phyloP scores from a whole-genome alignment of 2,113 vertebrate genomes.

The Holacanthus passer region DNA sequence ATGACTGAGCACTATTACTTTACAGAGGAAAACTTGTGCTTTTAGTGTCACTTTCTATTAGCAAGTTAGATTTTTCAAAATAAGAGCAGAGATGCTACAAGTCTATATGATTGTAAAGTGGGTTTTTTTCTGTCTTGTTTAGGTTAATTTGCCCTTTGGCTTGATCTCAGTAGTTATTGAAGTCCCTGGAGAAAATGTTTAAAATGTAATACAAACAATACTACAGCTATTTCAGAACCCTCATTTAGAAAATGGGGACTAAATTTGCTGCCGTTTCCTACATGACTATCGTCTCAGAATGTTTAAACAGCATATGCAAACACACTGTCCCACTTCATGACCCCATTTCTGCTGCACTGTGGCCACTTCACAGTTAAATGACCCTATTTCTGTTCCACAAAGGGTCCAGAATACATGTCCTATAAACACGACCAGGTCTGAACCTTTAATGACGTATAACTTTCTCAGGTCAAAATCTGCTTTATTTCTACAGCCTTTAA shows the following conservation, averaged over 20 bases:
- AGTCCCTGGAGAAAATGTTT: neutral
- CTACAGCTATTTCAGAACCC: neutral
- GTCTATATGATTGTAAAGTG: no score
- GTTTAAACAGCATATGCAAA: neutral
- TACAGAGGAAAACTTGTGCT: neutral
- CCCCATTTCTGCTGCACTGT: neutral
- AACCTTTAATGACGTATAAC: neutral
- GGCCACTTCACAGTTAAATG: neutral
- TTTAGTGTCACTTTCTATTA: neutral
- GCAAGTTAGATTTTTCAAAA: neutral
- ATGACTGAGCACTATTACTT: no score
- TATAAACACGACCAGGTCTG: no score
- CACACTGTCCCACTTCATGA: neutral
- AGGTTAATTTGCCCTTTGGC: neutral
- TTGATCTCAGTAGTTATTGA: neutral
- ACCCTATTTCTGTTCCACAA: conserved; percentile 7
- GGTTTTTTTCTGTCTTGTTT: neutral
- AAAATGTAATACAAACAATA: neutral
- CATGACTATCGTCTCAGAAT: neutral
- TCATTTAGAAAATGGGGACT: neutral
- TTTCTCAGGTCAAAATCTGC: neutral
- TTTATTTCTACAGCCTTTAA: conserved; percentile 16
- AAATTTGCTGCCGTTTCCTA: neutral
- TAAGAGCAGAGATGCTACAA: neutral
- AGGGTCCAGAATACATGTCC: neutral